Evolutionary conservation across 2,888 invertebrate genomes (phyloP).

Genomic region (Chymomyza procnemis): DNA sequence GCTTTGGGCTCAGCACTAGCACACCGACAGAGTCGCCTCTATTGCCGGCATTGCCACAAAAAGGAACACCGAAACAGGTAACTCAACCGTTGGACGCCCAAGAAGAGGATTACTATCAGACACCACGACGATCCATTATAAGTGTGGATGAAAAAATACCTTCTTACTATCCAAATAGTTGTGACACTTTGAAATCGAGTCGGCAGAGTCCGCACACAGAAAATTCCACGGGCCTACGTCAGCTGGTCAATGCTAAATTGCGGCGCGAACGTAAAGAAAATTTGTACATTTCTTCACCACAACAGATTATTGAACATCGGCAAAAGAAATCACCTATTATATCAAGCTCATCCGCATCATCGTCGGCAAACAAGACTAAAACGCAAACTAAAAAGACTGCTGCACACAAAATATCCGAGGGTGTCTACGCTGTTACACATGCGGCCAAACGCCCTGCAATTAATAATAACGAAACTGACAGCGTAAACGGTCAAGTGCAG

Average conservation of each 20-base stretch:
- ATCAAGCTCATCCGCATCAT: conserved; percentile 8
- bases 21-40: conserved; percentile 75
- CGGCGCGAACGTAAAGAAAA: conserved; percentile 76
- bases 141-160: conserved; percentile 78
- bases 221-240: conserved; percentile 55
- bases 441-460: conserved; percentile 39
- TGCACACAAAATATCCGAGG: conserved; percentile 76
- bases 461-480: conserved; percentile 53
- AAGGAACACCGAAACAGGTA: conserved; percentile 33
- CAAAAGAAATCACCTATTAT: conserved; percentile 41
- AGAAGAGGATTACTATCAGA: conserved; percentile 73
- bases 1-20: conserved; percentile 63
- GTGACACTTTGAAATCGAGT: conserved; percentile 71
- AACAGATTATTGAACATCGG: conserved; percentile 74
- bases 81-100: conserved; percentile 13
- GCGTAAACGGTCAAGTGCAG: conserved; percentile 29
- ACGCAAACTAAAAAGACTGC: conserved; percentile 60
- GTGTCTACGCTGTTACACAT: conserved; percentile 77
- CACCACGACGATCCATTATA: conserved; percentile 74
- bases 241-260: conserved; percentile 67
- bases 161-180: conserved; percentile 78
- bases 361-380: conserved; percentile 32
- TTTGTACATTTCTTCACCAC: conserved; percentile 77
- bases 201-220: conserved; percentile 59
- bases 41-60: conserved; percentile 50